phyloP scores from a whole-genome alignment of 2,113 vertebrate genomes.

The Burhinus oedicnemus region DNA sequence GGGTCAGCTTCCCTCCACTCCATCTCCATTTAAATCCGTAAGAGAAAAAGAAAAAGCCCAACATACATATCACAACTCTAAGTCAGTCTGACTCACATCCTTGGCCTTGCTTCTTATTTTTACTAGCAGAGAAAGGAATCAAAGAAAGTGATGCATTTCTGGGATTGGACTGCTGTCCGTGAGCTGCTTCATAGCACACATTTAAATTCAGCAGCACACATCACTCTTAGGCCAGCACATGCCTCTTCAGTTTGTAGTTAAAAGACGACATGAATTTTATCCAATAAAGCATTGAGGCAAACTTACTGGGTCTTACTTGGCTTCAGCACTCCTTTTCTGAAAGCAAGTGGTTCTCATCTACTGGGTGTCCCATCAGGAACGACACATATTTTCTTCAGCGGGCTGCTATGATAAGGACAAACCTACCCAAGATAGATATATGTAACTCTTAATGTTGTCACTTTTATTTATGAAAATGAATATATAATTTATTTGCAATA shows the following conservation, averaged over 20 bases:
- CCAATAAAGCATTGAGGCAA: neutral
- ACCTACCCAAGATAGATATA: neutral
- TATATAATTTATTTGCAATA: neutral
- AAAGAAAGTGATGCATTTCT: neutral
- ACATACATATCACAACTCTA: neutral
- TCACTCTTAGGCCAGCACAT: neutral
- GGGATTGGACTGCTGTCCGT: neutral
- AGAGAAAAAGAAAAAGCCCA: rapidly evolving
- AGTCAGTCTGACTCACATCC: neutral
- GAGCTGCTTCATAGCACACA: neutral
- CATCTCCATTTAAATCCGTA: neutral
- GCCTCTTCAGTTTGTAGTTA: neutral
- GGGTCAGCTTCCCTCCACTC: neutral
- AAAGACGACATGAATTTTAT: neutral
- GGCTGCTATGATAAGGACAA: neutral
- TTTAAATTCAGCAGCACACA: neutral
- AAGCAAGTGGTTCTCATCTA: neutral
- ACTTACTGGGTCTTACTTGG: neutral
- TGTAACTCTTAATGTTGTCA: neutral
- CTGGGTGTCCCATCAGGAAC: neutral
- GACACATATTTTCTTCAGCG: neutral
- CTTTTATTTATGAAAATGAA: neutral
- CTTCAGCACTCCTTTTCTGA: neutral
- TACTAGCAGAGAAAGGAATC: neutral
- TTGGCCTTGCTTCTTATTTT: neutral